Conservation (phyloP, 2,113 vertebrate genomes). For the Ciconia boyciana region DNA sequence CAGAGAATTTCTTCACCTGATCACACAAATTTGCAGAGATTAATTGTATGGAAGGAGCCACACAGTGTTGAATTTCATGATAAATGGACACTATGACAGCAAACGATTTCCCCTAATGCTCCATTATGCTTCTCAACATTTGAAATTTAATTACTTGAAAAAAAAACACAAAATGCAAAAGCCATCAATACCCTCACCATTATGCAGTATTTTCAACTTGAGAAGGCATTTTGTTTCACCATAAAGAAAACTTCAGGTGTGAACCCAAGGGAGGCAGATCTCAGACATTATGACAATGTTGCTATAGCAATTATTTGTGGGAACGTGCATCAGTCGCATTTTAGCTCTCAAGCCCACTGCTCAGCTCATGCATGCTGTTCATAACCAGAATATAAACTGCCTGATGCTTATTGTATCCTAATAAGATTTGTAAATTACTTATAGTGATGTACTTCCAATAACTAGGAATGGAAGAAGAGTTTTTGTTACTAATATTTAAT, state of each 20-base stretch:
- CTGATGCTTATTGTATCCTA: conserved; percentile 17
- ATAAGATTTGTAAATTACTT: conserved; percentile 54
- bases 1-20: conserved; percentile 1
- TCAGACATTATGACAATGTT: conserved; percentile 67
- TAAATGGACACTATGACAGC: conserved; percentile 21
- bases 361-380: conserved; percentile 36
- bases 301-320: conserved; percentile 72
- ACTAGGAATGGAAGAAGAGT: not conserved
- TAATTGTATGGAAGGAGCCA: conserved; percentile 8
- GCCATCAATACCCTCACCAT: not conserved
- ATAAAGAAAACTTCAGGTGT: conserved; percentile 67
- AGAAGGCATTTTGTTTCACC: conserved; percentile 64
- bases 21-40: conserved; percentile 15
- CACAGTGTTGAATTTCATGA: not conserved
- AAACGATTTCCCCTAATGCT: not conserved
- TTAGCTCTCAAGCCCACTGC: conserved; percentile 40
- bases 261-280: conserved; percentile 61
- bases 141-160: conserved; percentile 53
- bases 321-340: conserved; percentile 30
- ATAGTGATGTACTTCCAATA: conserved; percentile 13
- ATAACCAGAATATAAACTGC: conserved; percentile 46
- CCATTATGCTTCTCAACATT: conserved; percentile 49
- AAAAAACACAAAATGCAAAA: conserved; percentile 1
- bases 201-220: conserved; percentile 39
- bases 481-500: conserved; percentile 3